Evolutionary conservation across 2,888 invertebrate species (phyloP).

Genomic region (Leucophora obtusa): DNA sequence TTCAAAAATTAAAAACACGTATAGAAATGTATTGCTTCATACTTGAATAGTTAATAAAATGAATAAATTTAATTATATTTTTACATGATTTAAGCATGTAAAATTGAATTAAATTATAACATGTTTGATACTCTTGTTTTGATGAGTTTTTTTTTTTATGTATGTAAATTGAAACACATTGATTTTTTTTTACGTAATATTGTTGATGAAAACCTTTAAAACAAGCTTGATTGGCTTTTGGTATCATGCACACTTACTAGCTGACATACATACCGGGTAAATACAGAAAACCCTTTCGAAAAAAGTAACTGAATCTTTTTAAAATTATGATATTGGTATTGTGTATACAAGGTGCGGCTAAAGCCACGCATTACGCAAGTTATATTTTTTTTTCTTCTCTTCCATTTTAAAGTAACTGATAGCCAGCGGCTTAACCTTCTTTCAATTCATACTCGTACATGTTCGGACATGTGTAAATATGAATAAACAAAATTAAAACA

Average conservation of each 20-base stretch:
- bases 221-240: slow-evolving; percentile 43
- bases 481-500: background rate
- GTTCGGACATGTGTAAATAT: slow-evolving; percentile 12
- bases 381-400: background rate
- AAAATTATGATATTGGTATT: slow-evolving; percentile 6
- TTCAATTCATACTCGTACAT: slow-evolving; percentile 26
- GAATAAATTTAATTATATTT: slow-evolving; percentile 22
- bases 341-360: slow-evolving; percentile 43
- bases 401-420: slow-evolving; percentile 54
- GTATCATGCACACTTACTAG: background rate
- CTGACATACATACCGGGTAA: background rate
- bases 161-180: background rate
- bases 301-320: slow-evolving; percentile 43
- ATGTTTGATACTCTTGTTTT: background rate
- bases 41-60: slow-evolving; percentile 33
- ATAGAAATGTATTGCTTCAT: slow-evolving; percentile 46
- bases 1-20: slow-evolving; percentile 20
- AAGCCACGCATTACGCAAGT: slow-evolving; percentile 45
- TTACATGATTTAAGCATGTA: background rate
- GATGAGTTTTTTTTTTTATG: background rate
- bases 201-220: slow-evolving; percentile 28
- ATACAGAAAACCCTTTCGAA: slow-evolving; percentile 40
- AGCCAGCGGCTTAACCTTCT: slow-evolving; percentile 56
- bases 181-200: background rate
- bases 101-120: slow-evolving; percentile 12